phyloP scores from a whole-genome alignment of 1,140 invertebrate genomes.

The Cyclargus thomasi region DNA sequence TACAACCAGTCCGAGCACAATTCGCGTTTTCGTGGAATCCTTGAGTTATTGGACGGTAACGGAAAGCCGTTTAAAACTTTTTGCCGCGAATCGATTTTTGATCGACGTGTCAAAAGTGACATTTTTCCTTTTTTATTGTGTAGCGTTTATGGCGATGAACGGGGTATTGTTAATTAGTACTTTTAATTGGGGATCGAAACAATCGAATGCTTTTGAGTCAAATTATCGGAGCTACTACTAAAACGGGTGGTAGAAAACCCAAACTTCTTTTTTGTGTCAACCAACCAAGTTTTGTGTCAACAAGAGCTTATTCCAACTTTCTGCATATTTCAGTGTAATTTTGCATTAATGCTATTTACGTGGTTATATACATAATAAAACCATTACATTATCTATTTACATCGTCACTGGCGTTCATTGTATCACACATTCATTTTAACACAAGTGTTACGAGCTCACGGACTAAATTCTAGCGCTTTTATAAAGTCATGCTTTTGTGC shows the following conservation, averaged over 20 bases:
- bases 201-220: neutral
- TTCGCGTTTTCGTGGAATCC: conserved; percentile 31
- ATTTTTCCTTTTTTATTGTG: conserved; percentile 5
- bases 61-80: conserved; percentile 26
- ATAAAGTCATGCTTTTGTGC: conserved; percentile 8
- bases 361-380: neutral
- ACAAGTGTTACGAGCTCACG: conserved; percentile 9
- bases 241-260: neutral
- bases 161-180: neutral
- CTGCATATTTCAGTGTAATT: no score
- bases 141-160: neutral
- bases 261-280: no score
- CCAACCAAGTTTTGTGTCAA: no score
- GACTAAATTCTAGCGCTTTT: conserved; percentile 14
- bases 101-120: conserved; percentile 13
- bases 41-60: conserved; percentile 29
- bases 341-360: neutral
- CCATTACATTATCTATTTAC: conserved; percentile 1
- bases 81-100: conserved; percentile 24
- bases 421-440: conserved; percentile 14
- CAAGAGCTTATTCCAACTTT: no score
- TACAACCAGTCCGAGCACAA: conserved; percentile 24
- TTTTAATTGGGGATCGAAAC: neutral
- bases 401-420: conserved; percentile 6
- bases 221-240: neutral